phyloP scores from a whole-genome alignment of 2,113 vertebrate genomes.

The Proterorhinus semilunaris region DNA sequence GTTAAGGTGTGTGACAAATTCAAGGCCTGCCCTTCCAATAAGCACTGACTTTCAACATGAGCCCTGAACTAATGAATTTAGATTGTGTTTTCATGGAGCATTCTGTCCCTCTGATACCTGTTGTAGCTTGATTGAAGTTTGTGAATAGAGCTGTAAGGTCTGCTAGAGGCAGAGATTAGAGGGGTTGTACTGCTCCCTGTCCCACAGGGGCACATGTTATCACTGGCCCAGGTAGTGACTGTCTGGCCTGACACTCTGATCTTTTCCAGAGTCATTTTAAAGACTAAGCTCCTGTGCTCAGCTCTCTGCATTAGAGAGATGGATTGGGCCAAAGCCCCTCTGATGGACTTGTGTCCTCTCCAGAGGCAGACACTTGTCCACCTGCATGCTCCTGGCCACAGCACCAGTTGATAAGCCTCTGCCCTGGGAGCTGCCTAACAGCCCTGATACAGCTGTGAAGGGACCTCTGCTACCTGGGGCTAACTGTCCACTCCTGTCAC shows the following conservation, averaged over 20 bases:
- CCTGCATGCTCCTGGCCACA: constrained; percentile 4
- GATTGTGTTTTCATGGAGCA: constrained; percentile 4
- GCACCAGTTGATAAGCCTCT: constrained; percentile 12
- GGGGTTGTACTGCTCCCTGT: neutral
- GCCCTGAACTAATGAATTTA: neutral
- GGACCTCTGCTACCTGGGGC: neutral
- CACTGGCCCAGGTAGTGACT: constrained; percentile 1
- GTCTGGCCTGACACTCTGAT: constrained; percentile 2
- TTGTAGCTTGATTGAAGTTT: constrained; percentile 3
- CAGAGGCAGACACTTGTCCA: constrained; percentile 22
- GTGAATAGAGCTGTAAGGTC: neutral
- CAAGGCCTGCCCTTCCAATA: too few species aligned
- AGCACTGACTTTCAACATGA: neutral
- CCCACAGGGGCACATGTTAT: constrained; percentile 18
- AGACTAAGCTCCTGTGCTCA: constrained; percentile 11
- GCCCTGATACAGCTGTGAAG: neutral
- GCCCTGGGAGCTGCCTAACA: constrained; percentile 9
- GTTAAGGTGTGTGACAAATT: too few species aligned
- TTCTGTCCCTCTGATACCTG: constrained; percentile 13
- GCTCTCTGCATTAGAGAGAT: constrained; percentile 5
- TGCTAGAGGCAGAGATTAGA: constrained; percentile 20
- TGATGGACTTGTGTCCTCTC: constrained; percentile 23
- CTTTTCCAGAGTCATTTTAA: constrained; percentile 7
- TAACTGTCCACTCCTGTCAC: neutral
- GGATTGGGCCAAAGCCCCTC: constrained; percentile 15